Conservation (phyloP, 2,113 vertebrate species). For the Smithornis capensis region DNA sequence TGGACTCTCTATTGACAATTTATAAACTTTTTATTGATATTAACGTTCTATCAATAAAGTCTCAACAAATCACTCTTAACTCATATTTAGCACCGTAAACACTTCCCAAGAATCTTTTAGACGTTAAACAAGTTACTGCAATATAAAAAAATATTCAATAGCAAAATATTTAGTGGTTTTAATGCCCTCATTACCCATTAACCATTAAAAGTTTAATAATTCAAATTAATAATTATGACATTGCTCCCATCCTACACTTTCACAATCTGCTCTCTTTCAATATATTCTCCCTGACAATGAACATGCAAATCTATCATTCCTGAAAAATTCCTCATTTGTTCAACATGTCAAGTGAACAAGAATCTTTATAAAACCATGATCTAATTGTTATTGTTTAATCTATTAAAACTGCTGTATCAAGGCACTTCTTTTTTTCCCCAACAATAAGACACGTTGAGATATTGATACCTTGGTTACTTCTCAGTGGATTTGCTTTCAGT, state of each 20-base stretch:
- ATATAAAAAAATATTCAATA: background rate
- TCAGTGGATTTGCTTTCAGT: background rate
- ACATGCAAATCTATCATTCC: background rate
- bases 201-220: background rate
- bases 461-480: background rate
- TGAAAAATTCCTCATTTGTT: slow-evolving; percentile 7
- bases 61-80: background rate
- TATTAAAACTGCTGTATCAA: background rate
- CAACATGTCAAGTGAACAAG: background rate
- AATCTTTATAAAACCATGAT: background rate
- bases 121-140: background rate
- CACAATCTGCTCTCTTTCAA: background rate
- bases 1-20: background rate
- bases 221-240: background rate
- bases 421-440: background rate
- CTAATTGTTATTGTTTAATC: background rate
- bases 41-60: background rate
- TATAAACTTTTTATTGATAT: background rate
- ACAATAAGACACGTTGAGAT: background rate
- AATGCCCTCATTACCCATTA: background rate
- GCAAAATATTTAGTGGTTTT: background rate
- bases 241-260: background rate
- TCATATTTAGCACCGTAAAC: background rate
- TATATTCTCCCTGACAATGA: too few species aligned
- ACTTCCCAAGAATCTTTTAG: background rate